Conservation (phyloP, 2,888 invertebrate genomes). For the Sminthurinus aureus region DNA sequence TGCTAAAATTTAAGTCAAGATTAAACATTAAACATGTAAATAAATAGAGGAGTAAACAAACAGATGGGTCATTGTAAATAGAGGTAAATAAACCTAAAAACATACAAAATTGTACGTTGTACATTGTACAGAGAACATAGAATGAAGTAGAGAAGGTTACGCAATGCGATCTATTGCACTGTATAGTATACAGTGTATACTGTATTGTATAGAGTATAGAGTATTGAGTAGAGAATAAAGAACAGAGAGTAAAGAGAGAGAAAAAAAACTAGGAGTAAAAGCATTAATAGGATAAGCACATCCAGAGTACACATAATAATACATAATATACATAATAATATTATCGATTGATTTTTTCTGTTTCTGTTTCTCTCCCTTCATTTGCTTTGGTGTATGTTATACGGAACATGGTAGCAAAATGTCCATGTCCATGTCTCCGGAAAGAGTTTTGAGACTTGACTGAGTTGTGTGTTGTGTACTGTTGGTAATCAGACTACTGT, state of each 20-base stretch:
- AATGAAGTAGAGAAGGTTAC: background rate
- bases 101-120: background rate
- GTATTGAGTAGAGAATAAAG: too few species aligned
- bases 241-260: background rate
- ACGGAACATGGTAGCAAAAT: too few species aligned
- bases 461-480: too few species aligned
- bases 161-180: too few species aligned
- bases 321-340: too few species aligned
- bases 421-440: too few species aligned
- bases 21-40: conserved; percentile 3
- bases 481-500: too few species aligned
- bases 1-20: conserved; percentile 14
- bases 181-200: too few species aligned
- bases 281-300: conserved; percentile 24
- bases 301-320: too few species aligned
- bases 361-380: background rate
- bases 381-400: too few species aligned
- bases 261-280: conserved; percentile 3
- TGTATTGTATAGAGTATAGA: too few species aligned
- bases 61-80: background rate
- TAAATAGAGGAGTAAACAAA: conserved; percentile 7
- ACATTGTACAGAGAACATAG: background rate
- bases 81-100: background rate
- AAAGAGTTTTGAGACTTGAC: too few species aligned
- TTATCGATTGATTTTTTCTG: conserved; percentile 26